phyloP scores from a whole-genome alignment of 2,113 vertebrate species.

The Brachionichthys hirsutus region DNA sequence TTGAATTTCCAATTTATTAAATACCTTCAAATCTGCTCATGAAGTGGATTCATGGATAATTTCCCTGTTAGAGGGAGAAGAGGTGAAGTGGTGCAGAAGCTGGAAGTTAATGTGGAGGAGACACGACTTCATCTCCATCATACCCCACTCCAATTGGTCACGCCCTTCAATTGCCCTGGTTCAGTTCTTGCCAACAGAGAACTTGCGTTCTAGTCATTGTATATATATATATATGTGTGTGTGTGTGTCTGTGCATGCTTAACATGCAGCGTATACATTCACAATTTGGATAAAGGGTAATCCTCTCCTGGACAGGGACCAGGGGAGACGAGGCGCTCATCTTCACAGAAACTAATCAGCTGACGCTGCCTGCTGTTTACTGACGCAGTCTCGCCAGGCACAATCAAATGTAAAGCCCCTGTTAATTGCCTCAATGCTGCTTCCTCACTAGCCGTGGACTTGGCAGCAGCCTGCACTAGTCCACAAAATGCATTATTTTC shows the following conservation, averaged over 20 bases:
- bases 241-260: conserved; percentile 32
- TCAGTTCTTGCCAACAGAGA: conserved; percentile 7
- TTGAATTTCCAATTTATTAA: conserved; percentile 55
- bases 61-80: conserved; percentile 19
- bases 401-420: conserved; percentile 68
- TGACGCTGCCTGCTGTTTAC: conserved; percentile 59
- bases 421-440: conserved; percentile 70
- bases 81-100: conserved; percentile 26
- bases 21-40: conserved; percentile 37
- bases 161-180: conserved; percentile 6
- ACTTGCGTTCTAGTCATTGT: conserved; percentile 1
- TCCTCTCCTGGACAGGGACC: conserved; percentile 61
- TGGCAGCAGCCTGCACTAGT: conserved; percentile 32
- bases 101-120: conserved; percentile 17
- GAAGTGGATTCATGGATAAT: conserved; percentile 38
- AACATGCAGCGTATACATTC: conserved; percentile 33
- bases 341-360: conserved; percentile 68
- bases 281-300: conserved; percentile 50
- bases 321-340: conserved; percentile 54
- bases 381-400: conserved; percentile 51
- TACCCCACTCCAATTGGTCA: conserved; percentile 14
- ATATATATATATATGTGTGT: too few relatives aligned
- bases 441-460: conserved; percentile 56
- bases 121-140: conserved; percentile 12
- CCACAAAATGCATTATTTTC: conserved; percentile 41